Percentiles rank a stretch among this genome's conserved stretches.
phyloP scores from a whole-genome alignment of 2,888 invertebrate species.

The Hyposoter dolosus region DNA sequence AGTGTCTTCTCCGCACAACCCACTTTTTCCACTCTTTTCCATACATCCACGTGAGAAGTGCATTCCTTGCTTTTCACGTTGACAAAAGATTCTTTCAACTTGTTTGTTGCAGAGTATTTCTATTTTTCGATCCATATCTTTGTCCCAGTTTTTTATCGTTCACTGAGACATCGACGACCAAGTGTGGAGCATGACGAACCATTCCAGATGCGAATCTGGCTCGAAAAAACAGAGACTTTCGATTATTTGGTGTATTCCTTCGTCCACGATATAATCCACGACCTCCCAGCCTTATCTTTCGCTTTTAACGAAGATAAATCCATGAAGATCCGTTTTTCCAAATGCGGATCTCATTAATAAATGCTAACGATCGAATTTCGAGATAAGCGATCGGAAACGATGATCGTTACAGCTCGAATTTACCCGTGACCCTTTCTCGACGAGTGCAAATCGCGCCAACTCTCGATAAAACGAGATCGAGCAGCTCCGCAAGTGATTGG shows the following conservation, averaged over 20 bases:
- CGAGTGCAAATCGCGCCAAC: constrained; percentile 49
- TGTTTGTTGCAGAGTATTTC: not conserved
- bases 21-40: not conserved
- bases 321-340: not conserved
- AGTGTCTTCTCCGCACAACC: not conserved
- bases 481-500: constrained; percentile 57
- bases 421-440: constrained; percentile 31
- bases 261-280: not conserved
- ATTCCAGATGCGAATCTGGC: not conserved
- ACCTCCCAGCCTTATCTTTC: not conserved
- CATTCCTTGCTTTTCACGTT: constrained; percentile 25
- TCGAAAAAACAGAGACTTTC: not conserved
- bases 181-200: not conserved
- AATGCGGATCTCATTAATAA: constrained; percentile 43
- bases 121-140: constrained; percentile 32
- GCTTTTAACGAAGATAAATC: not conserved
- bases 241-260: not conserved
- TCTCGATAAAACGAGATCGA: constrained; percentile 55
- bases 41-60: constrained; percentile 27
- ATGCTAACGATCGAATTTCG: constrained; percentile 13
- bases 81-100: constrained; percentile 15
- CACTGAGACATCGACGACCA: not conserved
- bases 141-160: constrained; percentile 46
- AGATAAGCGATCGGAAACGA: constrained; percentile 43
- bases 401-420: constrained; percentile 45